These are phyloP conservation scores for Hippocampus zosterae DNA, from an alignment of 2,113 vertebrate species.

Conservation along the genomic window DNA sequence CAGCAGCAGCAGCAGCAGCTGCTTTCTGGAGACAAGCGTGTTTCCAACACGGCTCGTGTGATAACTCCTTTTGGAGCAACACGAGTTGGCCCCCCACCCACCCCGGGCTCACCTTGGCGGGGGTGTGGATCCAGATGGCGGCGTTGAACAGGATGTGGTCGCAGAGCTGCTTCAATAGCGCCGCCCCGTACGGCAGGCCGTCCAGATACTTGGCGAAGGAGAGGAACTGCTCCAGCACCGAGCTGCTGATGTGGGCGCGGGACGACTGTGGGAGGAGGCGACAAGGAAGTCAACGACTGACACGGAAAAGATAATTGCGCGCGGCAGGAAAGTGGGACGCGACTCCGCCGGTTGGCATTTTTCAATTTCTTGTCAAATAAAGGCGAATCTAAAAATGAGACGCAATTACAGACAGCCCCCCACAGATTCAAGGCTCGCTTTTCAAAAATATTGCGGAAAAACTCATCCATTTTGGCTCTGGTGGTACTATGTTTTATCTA, in stretches of 20 bases:
- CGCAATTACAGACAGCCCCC: too few relatives aligned
- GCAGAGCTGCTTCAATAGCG: slow-evolving; percentile 93
- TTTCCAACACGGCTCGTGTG: slow-evolving; percentile 51
- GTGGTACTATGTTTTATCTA: too few relatives aligned
- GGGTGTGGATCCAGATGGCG: slow-evolving; percentile 98
- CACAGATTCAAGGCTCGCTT: too few relatives aligned
- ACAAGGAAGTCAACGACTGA: too few relatives aligned
- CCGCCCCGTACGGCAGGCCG: slow-evolving; percentile 88
- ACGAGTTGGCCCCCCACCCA: neutral
- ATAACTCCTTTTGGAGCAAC: slow-evolving; percentile 38
- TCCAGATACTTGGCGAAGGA: slow-evolving; percentile 98
- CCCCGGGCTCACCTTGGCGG: slow-evolving; percentile 84
- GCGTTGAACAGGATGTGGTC: slow-evolving; percentile 98
- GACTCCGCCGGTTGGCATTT: too few relatives aligned
- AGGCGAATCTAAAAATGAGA: too few relatives aligned
- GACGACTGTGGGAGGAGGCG: slow-evolving; percentile 76
- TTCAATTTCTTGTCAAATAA: too few relatives aligned
- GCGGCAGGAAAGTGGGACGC: too few relatives aligned
- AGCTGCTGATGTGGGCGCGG: slow-evolving; percentile 88
- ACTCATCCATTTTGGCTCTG: too few relatives aligned
- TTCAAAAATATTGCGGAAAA: too few relatives aligned
- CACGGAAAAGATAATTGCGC: too few relatives aligned
- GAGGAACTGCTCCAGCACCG: slow-evolving; percentile 94
- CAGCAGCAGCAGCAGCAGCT: slow-evolving; percentile 17
- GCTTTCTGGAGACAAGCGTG: slow-evolving; percentile 47